Base-by-base conservation (phyloP, 2,888 invertebrate genomes). In the Lissocephala sabroskyi region DNA sequence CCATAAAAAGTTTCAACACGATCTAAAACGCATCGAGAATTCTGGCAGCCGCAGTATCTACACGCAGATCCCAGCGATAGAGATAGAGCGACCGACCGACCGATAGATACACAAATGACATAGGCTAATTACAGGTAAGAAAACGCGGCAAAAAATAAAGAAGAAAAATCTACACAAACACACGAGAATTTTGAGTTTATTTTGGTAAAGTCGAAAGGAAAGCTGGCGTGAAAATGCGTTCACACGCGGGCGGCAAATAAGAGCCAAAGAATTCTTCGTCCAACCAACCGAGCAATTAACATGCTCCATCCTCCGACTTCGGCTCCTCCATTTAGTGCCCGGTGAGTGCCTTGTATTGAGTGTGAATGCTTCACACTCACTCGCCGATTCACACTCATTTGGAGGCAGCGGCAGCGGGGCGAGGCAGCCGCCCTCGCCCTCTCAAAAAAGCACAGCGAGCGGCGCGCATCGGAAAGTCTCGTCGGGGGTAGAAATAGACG, bases 221-320 rank as follows among this genome's bases (percentile, higher is more conserved):
- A 65, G 59, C 52, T 52, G 44, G 57, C 65, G 63, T 59, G 68
- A 75, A 75, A 75, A 68, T 75, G 56, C 73, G 67, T 67, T 71
- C 68, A 57, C 76, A 68, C 33, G 32, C 52, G 46, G 52, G 19
- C 10, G 18, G 23, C 36, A 45, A 41, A 26, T 11, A 47, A 54
- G 56, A 64, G 48, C 52, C 59, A 64, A 71, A 70, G 73, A 77
- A 62, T 5, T 23, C 7, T 3, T 23, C 46, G 79, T 79, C 79
- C 79, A 76, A 66, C 66, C 64, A 74, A 74, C 61, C 62, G 61
- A 73, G 79, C 79, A 81, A 80, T 80, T 81, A 80, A 80, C 81
- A 80, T 79, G 73, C 63, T n/a, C n/a, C n/a, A n/a, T n/a, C n/a
- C n/a, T n/a, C n/a, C n/a, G n/a, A n/a, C n/a, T n/a, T n/a, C n/a